These are phyloP conservation scores for Stegodyphus dumicola DNA, from an alignment of 1,140 invertebrate genomes.

Conservation along the genomic window DNA sequence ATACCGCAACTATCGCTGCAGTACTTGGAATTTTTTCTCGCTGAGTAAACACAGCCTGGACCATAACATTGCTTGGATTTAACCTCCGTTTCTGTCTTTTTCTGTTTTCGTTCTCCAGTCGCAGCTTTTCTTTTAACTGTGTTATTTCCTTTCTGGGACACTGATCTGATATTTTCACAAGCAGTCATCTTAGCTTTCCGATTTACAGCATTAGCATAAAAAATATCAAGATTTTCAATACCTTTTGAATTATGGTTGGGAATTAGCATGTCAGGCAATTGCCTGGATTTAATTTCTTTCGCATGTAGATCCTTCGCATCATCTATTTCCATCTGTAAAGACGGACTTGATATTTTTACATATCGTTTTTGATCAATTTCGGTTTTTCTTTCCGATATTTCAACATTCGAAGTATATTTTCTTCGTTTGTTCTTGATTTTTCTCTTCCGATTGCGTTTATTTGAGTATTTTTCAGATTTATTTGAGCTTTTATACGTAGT, in stretches of 20 bases:
- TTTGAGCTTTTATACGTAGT: slow-evolving; percentile 81
- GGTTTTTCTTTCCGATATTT: no score
- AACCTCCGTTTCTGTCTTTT: slow-evolving; percentile 1
- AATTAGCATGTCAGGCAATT: no score
- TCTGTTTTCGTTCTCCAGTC: slow-evolving; percentile 31
- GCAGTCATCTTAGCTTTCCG: slow-evolving; percentile 16
- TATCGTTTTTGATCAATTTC: background rate
- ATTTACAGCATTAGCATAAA: background rate
- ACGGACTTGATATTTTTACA: background rate
- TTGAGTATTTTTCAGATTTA: slow-evolving; percentile 57
- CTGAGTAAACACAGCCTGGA: slow-evolving; percentile 83
- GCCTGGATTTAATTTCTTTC: no score
- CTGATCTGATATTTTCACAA: slow-evolving; percentile 11
- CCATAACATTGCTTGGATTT: slow-evolving; percentile 83
- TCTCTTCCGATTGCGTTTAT: slow-evolving; percentile 31
- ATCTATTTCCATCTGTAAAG: no score
- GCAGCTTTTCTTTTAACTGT: no score
- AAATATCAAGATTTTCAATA: no score
- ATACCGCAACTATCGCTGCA: slow-evolving; percentile 94
- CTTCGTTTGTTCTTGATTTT: no score
- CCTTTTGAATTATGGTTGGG: no score
- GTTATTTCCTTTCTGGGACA: background rate
- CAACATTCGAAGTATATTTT: no score
- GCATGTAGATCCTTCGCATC: no score
- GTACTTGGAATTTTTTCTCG: slow-evolving; percentile 90